These are phyloP conservation scores for Neofelis nebulosa DNA, from an alignment of 2,113 vertebrate species.

Conservation along the genomic window DNA sequence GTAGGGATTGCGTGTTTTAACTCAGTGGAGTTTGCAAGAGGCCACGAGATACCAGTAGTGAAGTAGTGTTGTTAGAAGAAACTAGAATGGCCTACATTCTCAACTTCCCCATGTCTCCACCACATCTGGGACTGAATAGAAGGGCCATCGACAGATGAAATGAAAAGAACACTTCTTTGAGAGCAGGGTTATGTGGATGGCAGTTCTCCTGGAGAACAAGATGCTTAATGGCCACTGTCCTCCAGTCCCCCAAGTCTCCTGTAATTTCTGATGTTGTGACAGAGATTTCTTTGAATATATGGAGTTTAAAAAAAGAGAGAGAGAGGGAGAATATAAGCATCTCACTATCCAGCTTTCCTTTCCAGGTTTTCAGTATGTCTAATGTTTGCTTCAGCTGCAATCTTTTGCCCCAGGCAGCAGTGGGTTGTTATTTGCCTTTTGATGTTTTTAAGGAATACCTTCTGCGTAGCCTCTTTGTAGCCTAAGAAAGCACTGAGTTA, in stretches of 20 bases:
- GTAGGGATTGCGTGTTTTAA: background rate
- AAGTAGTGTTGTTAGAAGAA: background rate
- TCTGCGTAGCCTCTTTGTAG: background rate
- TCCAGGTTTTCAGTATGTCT: background rate
- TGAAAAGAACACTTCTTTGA: background rate
- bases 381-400: background rate
- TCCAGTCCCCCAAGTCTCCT: background rate
- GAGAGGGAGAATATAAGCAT: background rate
- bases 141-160: background rate
- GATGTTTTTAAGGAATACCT: background rate
- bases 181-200: background rate
- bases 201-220: background rate
- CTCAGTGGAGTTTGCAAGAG: background rate
- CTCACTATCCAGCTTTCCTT: background rate
- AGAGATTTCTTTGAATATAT: background rate
- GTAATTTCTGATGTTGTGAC: background rate
- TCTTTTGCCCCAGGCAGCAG: background rate
- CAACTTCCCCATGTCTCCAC: background rate
- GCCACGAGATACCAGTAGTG: background rate
- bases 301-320: background rate
- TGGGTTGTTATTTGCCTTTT: background rate
- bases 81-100: background rate
- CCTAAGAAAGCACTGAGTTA: background rate
- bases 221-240: background rate
- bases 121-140: background rate